A percentile compares a stretch with the other conserved stretches of the same genome.
These are phyloP conservation scores for Takifugu rubripes DNA, from an alignment of 2,797 vertebrate species.

Conservation along the genomic window DNA sequence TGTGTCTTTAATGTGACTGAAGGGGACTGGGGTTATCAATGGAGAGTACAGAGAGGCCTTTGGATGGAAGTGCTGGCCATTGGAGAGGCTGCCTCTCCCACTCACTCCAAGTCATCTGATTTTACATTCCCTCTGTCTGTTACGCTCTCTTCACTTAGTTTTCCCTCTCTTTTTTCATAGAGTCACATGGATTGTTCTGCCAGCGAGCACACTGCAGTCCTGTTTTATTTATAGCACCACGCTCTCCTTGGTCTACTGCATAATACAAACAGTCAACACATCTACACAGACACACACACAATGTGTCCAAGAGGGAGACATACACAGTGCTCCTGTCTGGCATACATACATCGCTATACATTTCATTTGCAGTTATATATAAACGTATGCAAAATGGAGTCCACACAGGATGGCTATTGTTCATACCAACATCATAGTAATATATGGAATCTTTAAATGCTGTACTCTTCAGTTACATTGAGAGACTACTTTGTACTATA, in stretches of 20 bases:
- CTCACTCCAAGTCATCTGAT: constrained; percentile 4
- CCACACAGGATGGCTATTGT: background rate
- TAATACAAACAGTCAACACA: constrained; percentile 73
- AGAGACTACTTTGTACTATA: constrained; percentile 8
- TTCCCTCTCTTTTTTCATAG: constrained; percentile 52
- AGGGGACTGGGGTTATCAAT: constrained; percentile 13
- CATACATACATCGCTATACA: constrained; percentile 8
- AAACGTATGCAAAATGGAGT: constrained; percentile 21
- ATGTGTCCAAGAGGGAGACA: constrained; percentile 24
- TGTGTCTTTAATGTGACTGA: constrained; percentile 4
- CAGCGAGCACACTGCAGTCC: constrained; percentile 70
- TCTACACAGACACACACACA: constrained; percentile 33
- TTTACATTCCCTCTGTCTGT: background rate
- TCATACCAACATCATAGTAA: no score
- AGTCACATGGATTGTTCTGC: constrained; percentile 80
- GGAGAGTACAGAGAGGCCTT: constrained; percentile 13
- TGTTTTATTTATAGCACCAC: constrained; percentile 80
- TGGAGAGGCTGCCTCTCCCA: constrained; percentile 12
- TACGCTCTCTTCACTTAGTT: constrained; percentile 17
- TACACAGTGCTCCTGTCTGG: constrained; percentile 11
- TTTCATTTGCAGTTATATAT: constrained; percentile 5
- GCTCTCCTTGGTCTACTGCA: constrained; percentile 68
- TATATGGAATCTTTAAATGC: background rate
- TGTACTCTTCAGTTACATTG: background rate
- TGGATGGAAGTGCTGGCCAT: constrained; percentile 16